Evolutionary conservation across 2,797 vertebrate species (phyloP).

Genomic region (Lutjanus argentimaculatus): DNA sequence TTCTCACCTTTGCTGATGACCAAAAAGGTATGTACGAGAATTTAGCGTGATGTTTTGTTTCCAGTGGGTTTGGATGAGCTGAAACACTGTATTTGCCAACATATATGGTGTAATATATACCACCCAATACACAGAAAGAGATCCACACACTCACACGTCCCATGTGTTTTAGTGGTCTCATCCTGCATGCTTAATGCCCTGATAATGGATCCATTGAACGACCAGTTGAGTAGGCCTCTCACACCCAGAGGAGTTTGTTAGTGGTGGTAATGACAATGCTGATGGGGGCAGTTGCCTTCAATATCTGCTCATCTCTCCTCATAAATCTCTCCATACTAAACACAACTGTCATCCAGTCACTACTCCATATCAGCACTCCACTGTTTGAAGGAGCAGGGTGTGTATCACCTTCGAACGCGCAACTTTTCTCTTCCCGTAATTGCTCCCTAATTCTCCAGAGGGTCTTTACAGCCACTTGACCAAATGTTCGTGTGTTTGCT

Average conservation of each 20-base stretch:
- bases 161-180: constrained; percentile 63
- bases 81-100: constrained; percentile 5
- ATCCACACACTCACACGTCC: constrained; percentile 16
- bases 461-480: constrained; percentile 54
- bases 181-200: constrained; percentile 76
- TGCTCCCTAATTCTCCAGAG: constrained; percentile 36
- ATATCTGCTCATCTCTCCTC: constrained; percentile 56
- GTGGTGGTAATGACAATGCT: constrained; percentile 74
- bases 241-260: constrained; percentile 79
- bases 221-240: constrained; percentile 73
- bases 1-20: not conserved
- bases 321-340: constrained; percentile 66
- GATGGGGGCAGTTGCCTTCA: constrained; percentile 61
- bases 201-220: constrained; percentile 80
- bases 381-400: constrained; percentile 36
- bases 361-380: constrained; percentile 48
- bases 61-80: not conserved
- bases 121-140: constrained; percentile 10
- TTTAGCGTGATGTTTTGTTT: constrained; percentile 11
- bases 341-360: constrained; percentile 50
- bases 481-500: constrained; percentile 60
- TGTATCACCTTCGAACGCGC: constrained; percentile 42
- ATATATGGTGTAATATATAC: not conserved
- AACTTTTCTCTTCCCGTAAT: constrained; percentile 39
- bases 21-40: constrained; percentile 5